Evolutionary conservation across 1,140 invertebrate species (phyloP).

Genomic region (Lepidostoma basale): DNA sequence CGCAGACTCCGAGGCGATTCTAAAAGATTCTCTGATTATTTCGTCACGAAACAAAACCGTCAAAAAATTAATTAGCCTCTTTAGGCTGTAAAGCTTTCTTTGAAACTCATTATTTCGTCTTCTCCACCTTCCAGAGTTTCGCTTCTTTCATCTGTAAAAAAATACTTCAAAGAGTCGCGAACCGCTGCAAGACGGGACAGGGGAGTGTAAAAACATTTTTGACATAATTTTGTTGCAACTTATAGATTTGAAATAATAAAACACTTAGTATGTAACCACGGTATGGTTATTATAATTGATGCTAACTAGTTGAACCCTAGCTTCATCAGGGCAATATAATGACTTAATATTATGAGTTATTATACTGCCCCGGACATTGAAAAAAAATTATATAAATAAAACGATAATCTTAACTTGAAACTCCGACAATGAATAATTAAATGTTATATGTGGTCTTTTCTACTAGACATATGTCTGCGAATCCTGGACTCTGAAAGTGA

Average conservation of each 20-base stretch:
- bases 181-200: not conserved
- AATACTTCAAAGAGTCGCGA: conserved; percentile 1
- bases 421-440: no score
- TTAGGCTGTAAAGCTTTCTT: not conserved
- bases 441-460: no score
- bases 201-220: not conserved
- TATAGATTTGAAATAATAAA: no score
- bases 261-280: no score
- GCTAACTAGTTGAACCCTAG: no score
- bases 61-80: not conserved
- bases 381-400: no score
- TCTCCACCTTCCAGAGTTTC: not conserved
- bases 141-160: not conserved
- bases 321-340: not conserved
- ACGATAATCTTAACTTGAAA: no score
- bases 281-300: no score
- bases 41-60: not conserved
- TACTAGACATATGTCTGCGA: no score
- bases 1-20: no score
- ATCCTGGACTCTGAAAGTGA: no score
- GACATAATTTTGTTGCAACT: not conserved
- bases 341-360: not conserved
- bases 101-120: conserved; percentile 1
- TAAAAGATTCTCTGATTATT: no score
- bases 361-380: not conserved